Percentiles rank a stretch among this genome's conserved stretches.
These are phyloP conservation scores for Tachina lurida DNA, from an alignment of 2,888 invertebrate genomes.

Conservation along the genomic window DNA sequence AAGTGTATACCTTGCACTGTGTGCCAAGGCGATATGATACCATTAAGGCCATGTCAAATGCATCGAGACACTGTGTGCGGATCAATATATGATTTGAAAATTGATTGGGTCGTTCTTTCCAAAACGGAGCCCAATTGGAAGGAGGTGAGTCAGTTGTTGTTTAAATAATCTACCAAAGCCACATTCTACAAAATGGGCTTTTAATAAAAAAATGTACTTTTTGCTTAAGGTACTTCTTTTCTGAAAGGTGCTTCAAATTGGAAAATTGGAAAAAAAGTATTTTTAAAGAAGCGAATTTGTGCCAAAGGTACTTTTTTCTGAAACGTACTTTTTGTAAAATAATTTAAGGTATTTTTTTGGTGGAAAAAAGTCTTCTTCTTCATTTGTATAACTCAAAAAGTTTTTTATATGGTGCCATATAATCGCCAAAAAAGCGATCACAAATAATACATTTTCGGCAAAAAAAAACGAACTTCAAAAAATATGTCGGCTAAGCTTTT, in stretches of 20 bases:
- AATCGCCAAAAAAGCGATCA: too few species aligned
- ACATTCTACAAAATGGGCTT: not conserved
- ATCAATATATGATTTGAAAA: conserved; percentile 86
- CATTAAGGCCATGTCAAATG: conserved; percentile 88
- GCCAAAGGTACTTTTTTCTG: not conserved
- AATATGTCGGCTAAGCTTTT: too few species aligned
- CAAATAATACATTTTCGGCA: not conserved
- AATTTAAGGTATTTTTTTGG: not conserved
- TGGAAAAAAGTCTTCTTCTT: not conserved
- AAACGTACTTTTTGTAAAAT: not conserved
- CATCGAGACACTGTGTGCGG: conserved; percentile 91
- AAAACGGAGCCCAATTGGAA: conserved; percentile 83
- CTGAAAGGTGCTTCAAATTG: not conserved
- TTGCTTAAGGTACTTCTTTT: not conserved
- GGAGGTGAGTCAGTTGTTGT: conserved; percentile 77
- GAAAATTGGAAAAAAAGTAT: not conserved
- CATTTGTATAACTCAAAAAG: not conserved
- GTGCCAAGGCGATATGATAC: conserved; percentile 87
- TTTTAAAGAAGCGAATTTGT: not conserved
- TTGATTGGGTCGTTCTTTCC: conserved; percentile 85
- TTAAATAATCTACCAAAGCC: not conserved
- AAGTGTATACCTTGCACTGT: conserved; percentile 88
- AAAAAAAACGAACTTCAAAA: too few species aligned
- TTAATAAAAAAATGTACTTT: not conserved
- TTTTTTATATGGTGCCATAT: too few species aligned